phyloP scores from a whole-genome alignment of 2,113 vertebrate genomes.

The Rhea pennata region DNA sequence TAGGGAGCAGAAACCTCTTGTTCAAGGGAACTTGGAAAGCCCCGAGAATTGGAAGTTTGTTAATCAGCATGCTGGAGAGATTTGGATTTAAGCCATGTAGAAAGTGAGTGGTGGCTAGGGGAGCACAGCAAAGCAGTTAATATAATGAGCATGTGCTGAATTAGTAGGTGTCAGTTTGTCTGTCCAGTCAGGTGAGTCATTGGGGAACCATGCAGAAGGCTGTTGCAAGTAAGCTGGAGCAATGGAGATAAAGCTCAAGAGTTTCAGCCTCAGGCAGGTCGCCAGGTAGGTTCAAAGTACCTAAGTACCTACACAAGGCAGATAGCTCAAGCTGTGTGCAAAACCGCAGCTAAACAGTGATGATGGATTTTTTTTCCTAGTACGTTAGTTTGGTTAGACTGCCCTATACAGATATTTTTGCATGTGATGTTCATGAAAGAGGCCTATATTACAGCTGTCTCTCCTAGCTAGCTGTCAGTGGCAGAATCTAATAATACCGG shows the following conservation, averaged over 20 bases:
- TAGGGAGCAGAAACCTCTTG: not conserved
- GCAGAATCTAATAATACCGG: not conserved
- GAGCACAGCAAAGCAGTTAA: not conserved
- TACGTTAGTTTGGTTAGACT: not conserved
- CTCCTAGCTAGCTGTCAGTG: not conserved
- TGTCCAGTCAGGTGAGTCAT: not conserved
- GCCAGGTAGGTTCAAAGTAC: not conserved
- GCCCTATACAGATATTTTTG: not conserved
- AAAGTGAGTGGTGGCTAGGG: not conserved
- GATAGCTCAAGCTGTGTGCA: not conserved
- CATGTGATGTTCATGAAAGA: not conserved
- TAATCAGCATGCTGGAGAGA: not conserved
- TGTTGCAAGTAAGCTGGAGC: not conserved
- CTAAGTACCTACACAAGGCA: not conserved
- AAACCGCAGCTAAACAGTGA: not conserved
- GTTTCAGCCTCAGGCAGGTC: not conserved
- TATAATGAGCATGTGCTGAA: accelerated
- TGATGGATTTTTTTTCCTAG: not conserved
- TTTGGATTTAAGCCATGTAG: not conserved
- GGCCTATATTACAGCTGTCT: not conserved
- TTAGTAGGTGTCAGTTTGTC: not conserved
- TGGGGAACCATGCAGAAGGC: not conserved
- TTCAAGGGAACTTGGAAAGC: not conserved
- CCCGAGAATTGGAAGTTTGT: not conserved
- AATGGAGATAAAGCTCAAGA: accelerated